phyloP scores from a whole-genome alignment of 2,113 vertebrate genomes.

The Myotis brandtii region DNA sequence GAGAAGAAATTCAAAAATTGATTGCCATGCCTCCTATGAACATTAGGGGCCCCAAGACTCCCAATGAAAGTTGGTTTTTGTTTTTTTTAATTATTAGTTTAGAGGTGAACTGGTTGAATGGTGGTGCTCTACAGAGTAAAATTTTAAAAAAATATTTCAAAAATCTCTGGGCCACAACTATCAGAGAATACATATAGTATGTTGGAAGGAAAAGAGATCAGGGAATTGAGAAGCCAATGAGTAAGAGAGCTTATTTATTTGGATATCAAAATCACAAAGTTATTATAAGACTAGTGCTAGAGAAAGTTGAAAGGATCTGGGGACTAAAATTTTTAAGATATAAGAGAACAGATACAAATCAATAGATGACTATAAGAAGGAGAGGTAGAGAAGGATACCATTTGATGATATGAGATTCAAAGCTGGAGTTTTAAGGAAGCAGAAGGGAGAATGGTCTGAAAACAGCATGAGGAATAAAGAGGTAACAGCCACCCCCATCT shows the following conservation, averaged over 20 bases:
- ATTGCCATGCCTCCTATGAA: neutral
- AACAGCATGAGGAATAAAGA: neutral
- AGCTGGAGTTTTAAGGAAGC: neutral
- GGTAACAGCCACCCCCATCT: neutral
- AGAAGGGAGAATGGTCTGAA: neutral
- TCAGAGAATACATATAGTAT: neutral
- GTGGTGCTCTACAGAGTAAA: neutral
- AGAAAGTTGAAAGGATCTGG: neutral
- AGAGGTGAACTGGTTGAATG: neutral
- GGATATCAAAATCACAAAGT: neutral
- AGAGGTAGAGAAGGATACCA: neutral
- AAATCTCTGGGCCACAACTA: neutral
- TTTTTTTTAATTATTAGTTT: neutral
- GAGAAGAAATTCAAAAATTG: slow-evolving; percentile 1
- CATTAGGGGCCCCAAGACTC: neutral
- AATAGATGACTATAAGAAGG: neutral
- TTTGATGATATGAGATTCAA: neutral
- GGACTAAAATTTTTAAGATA: neutral
- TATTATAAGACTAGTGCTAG: neutral
- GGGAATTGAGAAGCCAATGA: neutral
- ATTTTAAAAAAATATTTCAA: neutral
- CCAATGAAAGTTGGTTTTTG: neutral
- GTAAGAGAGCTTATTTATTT: neutral
- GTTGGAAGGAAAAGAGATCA: neutral
- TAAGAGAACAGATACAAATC: neutral